A percentile compares a stretch with the other conserved stretches of the same genome.
phyloP scores from a whole-genome alignment of 2,113 vertebrate genomes.

The Eulemur macaco region DNA sequence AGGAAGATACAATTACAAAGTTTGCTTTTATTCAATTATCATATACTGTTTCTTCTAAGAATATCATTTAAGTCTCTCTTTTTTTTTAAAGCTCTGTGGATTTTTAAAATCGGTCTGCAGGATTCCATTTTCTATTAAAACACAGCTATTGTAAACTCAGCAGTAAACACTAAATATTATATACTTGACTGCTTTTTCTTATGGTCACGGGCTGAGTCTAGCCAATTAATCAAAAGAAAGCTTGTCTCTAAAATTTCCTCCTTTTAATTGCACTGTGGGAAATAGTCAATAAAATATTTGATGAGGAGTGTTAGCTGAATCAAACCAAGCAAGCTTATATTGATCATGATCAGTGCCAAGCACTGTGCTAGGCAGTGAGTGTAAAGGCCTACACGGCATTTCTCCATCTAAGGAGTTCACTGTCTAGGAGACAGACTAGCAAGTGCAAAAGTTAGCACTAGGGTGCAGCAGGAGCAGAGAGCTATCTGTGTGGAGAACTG shows the following conservation, averaged over 20 bases:
- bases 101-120: constrained; percentile 5
- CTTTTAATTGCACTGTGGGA: constrained; percentile 57
- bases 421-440: not conserved
- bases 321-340: not conserved
- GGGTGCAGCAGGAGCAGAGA: not conserved
- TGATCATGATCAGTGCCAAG: not conserved
- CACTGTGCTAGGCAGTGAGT: not conserved
- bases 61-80: not conserved
- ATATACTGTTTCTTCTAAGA: not conserved
- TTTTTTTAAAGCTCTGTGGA: not conserved
- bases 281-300: constrained; percentile 47
- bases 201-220: constrained; percentile 44
- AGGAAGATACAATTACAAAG: not conserved
- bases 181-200: constrained; percentile 70
- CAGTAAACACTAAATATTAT: constrained; percentile 69
- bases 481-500: not conserved
- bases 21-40: not conserved
- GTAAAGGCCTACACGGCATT: not conserved
- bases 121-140: constrained; percentile 70
- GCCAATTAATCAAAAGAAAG: constrained; percentile 66
- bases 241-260: constrained; percentile 28
- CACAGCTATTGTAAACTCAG: constrained; percentile 67
- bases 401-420: not conserved
- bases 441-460: not conserved
- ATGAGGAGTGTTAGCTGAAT: not conserved